Percentiles rank a stretch among this genome's conserved stretches.
phyloP scores from a whole-genome alignment of 2,797 vertebrate species.

The Coreius guichenoti region DNA sequence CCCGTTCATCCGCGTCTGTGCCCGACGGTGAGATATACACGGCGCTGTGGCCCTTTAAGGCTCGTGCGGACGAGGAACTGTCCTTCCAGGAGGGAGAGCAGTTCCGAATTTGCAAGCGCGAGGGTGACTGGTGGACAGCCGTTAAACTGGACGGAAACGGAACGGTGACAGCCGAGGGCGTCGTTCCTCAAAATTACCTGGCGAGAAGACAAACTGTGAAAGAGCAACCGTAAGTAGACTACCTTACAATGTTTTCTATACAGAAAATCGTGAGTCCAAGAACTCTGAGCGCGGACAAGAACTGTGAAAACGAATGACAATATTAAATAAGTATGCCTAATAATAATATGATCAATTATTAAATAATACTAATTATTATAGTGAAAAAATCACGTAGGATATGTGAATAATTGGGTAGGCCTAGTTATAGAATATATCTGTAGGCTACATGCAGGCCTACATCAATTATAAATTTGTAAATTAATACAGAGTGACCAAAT shows the following conservation, averaged over 20 bases:
- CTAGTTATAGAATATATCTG: no score
- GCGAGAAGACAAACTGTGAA: constrained; percentile 64
- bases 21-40: constrained; percentile 47
- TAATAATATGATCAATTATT: background rate
- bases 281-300: background rate
- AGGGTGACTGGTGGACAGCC: constrained; percentile 71
- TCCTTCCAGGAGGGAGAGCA: constrained; percentile 70
- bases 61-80: constrained; percentile 61
- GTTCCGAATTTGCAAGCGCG: constrained; percentile 64
- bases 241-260: background rate
- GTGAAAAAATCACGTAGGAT: background rate
- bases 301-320: background rate
- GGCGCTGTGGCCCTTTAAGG: constrained; percentile 71
- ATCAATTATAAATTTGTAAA: background rate
- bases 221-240: constrained; percentile 68
- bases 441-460: no score
- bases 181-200: constrained; percentile 58
- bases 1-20: background rate
- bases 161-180: constrained; percentile 54
- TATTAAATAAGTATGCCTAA: background rate
- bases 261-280: background rate
- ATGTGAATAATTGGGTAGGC: no score
- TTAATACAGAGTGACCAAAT: background rate
- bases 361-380: background rate
- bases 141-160: constrained; percentile 52